Base-by-base conservation (phyloP, 2,888 invertebrate species). In the Erebia epiphron region DNA sequence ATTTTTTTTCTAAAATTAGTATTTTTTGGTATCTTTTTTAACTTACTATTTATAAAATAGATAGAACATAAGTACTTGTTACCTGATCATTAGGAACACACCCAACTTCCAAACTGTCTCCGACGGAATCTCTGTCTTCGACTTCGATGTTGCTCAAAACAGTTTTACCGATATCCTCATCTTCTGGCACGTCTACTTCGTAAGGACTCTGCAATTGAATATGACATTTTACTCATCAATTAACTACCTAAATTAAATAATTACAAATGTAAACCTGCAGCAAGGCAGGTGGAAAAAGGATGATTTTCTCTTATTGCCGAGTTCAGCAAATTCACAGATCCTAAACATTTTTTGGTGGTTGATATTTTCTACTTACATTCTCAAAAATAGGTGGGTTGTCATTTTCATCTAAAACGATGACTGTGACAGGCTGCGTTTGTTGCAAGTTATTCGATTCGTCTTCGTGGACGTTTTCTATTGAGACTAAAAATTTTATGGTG, bases 381-480 rank as follows among this genome's bases (percentile, higher is more conserved):
- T 95, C 94, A 88, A 97, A 97, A 70, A 94, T 94, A 9, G 98
- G 98, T 49, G 97, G 94, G 87, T 98, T 98, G 83, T 98, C 98
- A 84, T 98, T 98, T 80, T 97, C 97, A 82, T 98, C 98, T 11
- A 97, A 90, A 16, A 98, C 95, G 73, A 98, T 97, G 73, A 98
- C 96, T 46, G 96, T 96, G 60, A 97, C 96, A 4, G 97, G 96
- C 67, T 92, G 88, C 10, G 96, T 95, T 77, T 95, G 94, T 14
- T 97, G 96, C 73, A 97, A 89, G 86, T 97, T 97, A 77, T 96
- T 94, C 70, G 95, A 93, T 14, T 90, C 94, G 68, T 94, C 95
- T 14, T 94, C 94, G 13, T 95, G 95, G 74, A 94, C 92, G 82
- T 97, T 98, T 87, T 97, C 96, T 75, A 98, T 95, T 1, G 97